phyloP scores from a whole-genome alignment of 2,888 invertebrate genomes.

The Blastobasis adustella region DNA sequence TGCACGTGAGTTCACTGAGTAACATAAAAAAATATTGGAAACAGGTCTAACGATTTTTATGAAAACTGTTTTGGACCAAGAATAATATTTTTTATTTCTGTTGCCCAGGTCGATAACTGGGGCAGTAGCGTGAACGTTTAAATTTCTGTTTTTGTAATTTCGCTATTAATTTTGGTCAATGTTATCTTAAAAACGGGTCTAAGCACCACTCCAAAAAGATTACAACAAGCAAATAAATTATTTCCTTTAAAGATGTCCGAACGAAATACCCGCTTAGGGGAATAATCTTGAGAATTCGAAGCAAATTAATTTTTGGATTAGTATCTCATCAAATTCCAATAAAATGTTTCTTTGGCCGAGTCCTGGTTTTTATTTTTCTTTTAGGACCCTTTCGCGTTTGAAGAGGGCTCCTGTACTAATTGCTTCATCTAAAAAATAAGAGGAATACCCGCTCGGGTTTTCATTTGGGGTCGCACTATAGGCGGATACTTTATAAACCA shows the following conservation, averaged over 20 bases:
- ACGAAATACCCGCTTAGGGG: background rate
- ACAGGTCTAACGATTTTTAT: no score
- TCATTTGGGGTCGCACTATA: background rate
- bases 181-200: no score
- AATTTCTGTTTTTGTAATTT: no score
- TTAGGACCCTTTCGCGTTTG: conserved; percentile 45
- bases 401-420: conserved; percentile 58
- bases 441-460: conserved; percentile 47
- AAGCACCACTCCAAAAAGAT: no score
- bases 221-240: background rate
- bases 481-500: no score
- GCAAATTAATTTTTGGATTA: conserved; percentile 8
- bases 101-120: no score
- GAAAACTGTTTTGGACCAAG: no score
- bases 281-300: conserved; percentile 1
- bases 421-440: conserved; percentile 64
- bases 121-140: no score
- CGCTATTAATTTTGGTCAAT: no score
- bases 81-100: no score
- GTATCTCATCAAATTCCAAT: conserved; percentile 24
- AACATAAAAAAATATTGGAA: no score
- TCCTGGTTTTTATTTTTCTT: conserved; percentile 43
- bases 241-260: conserved; percentile 2
- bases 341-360: conserved; percentile 47
- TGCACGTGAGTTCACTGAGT: no score